These are phyloP conservation scores for Gallinago undulata DNA, from an alignment of 2,113 vertebrate genomes.

Conservation along the genomic window DNA sequence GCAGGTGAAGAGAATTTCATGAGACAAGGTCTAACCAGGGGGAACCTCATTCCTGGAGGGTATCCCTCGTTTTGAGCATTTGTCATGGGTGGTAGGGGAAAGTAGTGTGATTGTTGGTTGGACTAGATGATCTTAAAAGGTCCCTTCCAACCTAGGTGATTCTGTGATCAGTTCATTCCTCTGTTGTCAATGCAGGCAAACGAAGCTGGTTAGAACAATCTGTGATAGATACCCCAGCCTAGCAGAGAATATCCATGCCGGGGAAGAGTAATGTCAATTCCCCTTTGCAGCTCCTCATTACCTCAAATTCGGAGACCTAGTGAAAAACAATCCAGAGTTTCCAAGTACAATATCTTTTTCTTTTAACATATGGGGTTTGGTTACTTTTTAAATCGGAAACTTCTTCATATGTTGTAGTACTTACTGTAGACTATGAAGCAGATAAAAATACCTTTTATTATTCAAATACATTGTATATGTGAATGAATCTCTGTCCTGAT, in stretches of 20 bases:
- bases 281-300: not conserved
- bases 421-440: not conserved
- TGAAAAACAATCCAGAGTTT: not conserved
- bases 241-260: not conserved
- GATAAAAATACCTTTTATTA: not conserved
- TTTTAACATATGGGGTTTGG: not conserved
- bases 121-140: too few species aligned
- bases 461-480: not conserved
- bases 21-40: not conserved
- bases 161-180: not conserved
- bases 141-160: too few species aligned
- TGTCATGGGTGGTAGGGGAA: not conserved
- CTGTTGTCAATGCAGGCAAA: not conserved
- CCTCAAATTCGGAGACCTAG: not conserved
- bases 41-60: not conserved
- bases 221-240: not conserved
- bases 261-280: not conserved
- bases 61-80: not conserved
- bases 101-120: not conserved
- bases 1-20: not conserved
- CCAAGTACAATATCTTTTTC: not conserved
- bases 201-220: not conserved
- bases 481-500: not conserved
- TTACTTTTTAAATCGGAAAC: not conserved
- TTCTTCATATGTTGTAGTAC: not conserved